Base-by-base conservation (phyloP, 2,113 vertebrate species). In the Erythrolamprus reginae region DNA sequence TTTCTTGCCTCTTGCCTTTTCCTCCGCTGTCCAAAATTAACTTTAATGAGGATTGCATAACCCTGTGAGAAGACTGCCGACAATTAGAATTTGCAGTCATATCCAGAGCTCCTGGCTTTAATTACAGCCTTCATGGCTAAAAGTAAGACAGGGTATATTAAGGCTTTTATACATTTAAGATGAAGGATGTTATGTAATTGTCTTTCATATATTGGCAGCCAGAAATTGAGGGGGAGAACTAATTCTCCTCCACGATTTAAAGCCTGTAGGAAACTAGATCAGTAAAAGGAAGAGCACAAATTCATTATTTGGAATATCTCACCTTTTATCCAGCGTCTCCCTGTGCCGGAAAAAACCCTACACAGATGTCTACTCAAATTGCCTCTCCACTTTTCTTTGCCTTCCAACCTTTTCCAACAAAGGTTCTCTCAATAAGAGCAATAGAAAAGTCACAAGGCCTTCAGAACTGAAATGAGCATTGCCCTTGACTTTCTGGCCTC, bases 1-100 rank as follows among this genome's bases (percentile, higher is more conserved):
- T 93, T 92, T 92, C 90, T 93, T 38, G 65, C 42, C 17, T 77
- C 70, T 42, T 77, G 70, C 7, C 65, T 42, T 93, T 92, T 94
- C 45, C 88, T 90, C 45, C 42, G 86, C 93, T 94, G 93, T 94
- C 92, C 92, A 92, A 92, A 95, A 94, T 95, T 94, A 92, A 96
- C 95, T 96, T 94, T 96, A 96, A 95, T 95, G 95, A 95, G 92
- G 61, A 86, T 96, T 96, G 94, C 88, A 88, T 96, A 96, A 95
- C 82, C 86, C 93, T 92, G 93, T 93, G 94, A 92, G 94, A 92
- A 94, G 95, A 94, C 90, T 96, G 91, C 94, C 94, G 90, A 93
- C 93, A 93, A 94, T 94, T 95, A 95, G 92, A 93, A 91, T 82
- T 87, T 90, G 84, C 91, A 93, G 89, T 91, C 94, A 82, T 77